Evolutionary conservation across 2,888 invertebrate species (phyloP), one percentile per base, ranked within the genome.

Genomic region (Erpobdella octoculata): DNA sequence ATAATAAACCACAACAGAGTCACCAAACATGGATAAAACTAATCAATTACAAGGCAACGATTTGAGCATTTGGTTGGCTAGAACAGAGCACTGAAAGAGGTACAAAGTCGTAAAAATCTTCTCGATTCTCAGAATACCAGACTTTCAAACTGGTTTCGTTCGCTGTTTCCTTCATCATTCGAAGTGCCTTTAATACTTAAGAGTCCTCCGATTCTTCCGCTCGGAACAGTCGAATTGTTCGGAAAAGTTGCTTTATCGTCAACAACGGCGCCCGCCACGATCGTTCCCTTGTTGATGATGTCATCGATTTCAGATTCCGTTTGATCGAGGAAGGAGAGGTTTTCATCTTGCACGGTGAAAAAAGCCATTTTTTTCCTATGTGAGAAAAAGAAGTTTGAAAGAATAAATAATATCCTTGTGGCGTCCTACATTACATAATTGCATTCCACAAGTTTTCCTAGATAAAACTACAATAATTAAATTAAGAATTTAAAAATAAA

Each of bases 241-340:
- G n/a, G n/a, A n/a, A n/a, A n/a, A n/a, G n/a, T n/a, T n/a, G n/a
- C n/a, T n/a, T n/a, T n/a, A n/a, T n/a, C 53, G 21, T n/a, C 6
- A 9, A 53, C n/a, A 25, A 28, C 28, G 21, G n/a, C 9, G 21
- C 53, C 28, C 53, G 5, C 28, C 46, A 46, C 3, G 18, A 46
- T 46, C 53, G 21, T 53, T 53, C 6, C 53, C 53, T 25, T 53
- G 21, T 25, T 4, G 4, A n/a, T 53, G 21, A 41, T n/a, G n/a
- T 41, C 41, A 53, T 53, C 53, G 28, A 53, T 53, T 28, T 53
- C 53, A 8, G 53, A 4, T 9, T 53, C 53, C 53, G 28, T 28
- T 53, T 53, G 53, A 53, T 53, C 53, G 21, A 53, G 53, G 53
- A 53, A 53, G 53, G 53, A 53, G 8, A 53, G 53, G 8, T 53